phyloP scores from a whole-genome alignment of 2,888 invertebrate genomes.

The Scaptomyza flava region DNA sequence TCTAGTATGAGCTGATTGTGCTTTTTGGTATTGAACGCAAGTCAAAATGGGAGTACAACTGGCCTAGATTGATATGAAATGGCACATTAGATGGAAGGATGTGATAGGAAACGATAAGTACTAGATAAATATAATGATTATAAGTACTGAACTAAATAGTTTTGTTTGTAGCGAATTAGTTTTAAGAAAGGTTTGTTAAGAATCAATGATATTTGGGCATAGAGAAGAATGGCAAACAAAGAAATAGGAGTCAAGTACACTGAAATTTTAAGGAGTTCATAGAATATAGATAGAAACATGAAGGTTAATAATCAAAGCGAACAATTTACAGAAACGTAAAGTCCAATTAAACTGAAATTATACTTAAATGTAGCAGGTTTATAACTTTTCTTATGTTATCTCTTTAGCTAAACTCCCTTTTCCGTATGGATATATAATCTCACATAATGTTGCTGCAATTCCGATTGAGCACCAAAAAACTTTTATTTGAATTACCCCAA shows the following conservation, averaged over 20 bases:
- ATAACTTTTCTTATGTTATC: neutral
- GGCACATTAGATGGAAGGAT: constrained; percentile 39
- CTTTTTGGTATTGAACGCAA: constrained; percentile 19
- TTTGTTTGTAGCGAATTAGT: neutral
- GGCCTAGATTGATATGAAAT: constrained; percentile 38
- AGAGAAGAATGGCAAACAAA: neutral
- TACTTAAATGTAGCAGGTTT: no score
- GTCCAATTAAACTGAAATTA: no score
- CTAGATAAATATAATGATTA: constrained; percentile 32
- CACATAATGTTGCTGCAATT: constrained; percentile 79
- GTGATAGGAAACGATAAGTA: constrained; percentile 30
- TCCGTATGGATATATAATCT: constrained; percentile 72
- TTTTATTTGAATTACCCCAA: constrained; percentile 46
- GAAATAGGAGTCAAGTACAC: neutral
- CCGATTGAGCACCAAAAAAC: constrained; percentile 57
- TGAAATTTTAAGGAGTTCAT: no score
- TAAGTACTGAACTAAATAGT: constrained; percentile 10
- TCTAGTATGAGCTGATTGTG: constrained; percentile 41
- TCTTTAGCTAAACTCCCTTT: neutral
- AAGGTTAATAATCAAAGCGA: no score
- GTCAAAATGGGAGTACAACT: constrained; percentile 35
- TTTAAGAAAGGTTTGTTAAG: neutral
- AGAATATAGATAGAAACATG: no score
- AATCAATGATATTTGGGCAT: neutral
- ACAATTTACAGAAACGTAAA: no score